Evolutionary conservation across 2,888 invertebrate species (phyloP).

Genomic region (Drosophila demipolita): DNA sequence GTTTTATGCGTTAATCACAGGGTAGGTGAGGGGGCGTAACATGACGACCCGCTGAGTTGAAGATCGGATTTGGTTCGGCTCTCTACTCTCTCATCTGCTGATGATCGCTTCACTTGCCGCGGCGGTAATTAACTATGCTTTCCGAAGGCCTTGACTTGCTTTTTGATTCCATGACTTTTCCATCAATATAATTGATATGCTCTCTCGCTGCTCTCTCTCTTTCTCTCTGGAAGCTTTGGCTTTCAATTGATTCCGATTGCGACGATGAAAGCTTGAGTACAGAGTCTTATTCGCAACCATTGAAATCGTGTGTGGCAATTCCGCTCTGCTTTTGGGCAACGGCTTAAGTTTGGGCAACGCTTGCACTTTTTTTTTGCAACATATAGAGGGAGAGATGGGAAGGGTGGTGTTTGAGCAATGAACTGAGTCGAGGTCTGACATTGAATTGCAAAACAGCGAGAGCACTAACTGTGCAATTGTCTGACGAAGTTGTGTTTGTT

Average conservation of each 20-base stretch:
- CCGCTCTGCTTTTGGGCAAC: slow-evolving; percentile 43
- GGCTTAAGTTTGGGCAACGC: slow-evolving; percentile 50
- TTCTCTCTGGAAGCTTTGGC: slow-evolving; percentile 25
- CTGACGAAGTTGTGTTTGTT: slow-evolving; percentile 35
- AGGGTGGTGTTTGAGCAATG: slow-evolving; percentile 47
- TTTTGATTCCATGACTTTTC: slow-evolving; percentile 24
- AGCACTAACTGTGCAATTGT: slow-evolving; percentile 18
- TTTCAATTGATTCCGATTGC: slow-evolving; percentile 48
- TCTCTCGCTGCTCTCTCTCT: slow-evolving; percentile 6
- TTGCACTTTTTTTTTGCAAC: slow-evolving; percentile 45
- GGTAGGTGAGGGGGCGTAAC: slow-evolving; percentile 23
- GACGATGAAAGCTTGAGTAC: slow-evolving; percentile 28
- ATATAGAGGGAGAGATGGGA: background rate
- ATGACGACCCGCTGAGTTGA: slow-evolving; percentile 30
- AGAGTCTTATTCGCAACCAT: slow-evolving; percentile 29
- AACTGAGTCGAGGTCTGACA: slow-evolving; percentile 41
- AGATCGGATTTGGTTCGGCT: slow-evolving; percentile 19
- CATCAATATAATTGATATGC: slow-evolving; percentile 1
- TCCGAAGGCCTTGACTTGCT: slow-evolving; percentile 69
- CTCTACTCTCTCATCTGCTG: slow-evolving; percentile 1
- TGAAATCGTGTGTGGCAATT: slow-evolving; percentile 46
- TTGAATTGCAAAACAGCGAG: slow-evolving; percentile 41
- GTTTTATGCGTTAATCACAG: slow-evolving; percentile 13
- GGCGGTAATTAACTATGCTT: slow-evolving; percentile 59
- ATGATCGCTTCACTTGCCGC: slow-evolving; percentile 41